Evolutionary conservation across 2,888 invertebrate genomes (phyloP), one percentile per base, ranked within the genome.

Genomic region (Hemicrepidius hirtus): DNA sequence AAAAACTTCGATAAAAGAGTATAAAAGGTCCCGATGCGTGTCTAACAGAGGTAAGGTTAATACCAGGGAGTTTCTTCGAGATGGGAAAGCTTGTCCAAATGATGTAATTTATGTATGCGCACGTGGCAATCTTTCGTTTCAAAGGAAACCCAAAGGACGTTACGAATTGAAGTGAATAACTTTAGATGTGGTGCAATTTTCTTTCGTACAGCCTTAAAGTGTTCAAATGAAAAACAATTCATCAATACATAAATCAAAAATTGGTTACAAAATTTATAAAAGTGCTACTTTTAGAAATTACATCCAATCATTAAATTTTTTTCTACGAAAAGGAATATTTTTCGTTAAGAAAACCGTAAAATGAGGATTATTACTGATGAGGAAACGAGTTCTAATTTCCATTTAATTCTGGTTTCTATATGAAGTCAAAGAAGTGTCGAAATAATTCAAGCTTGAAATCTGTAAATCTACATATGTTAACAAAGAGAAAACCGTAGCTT

Each of bases 1-100:
- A 64, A 55, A 68, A 70, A 70, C 55, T 53, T 70, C 70, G 70
- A 70, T 70, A 70, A 70, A 59, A 64, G 60, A 64, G 64, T 59
- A 70, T 70, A 70, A 70, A 70, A 69, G 69, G 64, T 57, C 64
- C 44, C 55, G 64, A 70, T 64, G 70, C 57, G 55, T 64, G 57
- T 70, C 70, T 70, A 57, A 68, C 62, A 53, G 41, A 60, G 53
- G 62, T 62, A 63, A 68, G 53, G 68, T 62, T 68, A 50, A 68
- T 63, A 62, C 60, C 40, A 46, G 59, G 46, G 63, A 63, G 49
- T 63, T 63, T 63, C 65, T 65, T 37, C 65, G 65, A 65, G 65
- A 53, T 65, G 49, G 49, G 65, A 65, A 50, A 65, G 65, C 50
- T 65, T 65, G 65, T 65, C 65, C 53, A 50, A 50, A 50, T 65